These are phyloP conservation scores for Uria aalge DNA, from an alignment of 2,113 vertebrate species.

Conservation along the genomic window DNA sequence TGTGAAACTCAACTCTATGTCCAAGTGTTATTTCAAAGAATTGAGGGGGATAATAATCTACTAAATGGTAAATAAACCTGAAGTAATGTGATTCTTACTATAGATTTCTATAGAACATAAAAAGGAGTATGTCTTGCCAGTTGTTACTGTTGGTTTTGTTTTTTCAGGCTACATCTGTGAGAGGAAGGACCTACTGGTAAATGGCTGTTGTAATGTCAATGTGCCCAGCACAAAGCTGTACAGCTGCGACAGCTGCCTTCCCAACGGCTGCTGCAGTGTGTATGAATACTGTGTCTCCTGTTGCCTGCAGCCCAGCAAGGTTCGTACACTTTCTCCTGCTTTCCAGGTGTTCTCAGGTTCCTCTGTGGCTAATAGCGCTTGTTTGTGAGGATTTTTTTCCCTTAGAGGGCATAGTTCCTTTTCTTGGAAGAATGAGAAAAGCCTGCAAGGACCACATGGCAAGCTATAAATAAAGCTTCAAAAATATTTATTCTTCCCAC, in stretches of 20 bases:
- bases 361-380: not conserved
- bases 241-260: constrained; percentile 89
- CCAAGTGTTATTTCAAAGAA: not conserved
- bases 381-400: not conserved
- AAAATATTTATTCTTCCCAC: not conserved
- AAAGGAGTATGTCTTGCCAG: not conserved
- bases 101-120: fast-evolving
- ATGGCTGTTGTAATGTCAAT: constrained; percentile 88
- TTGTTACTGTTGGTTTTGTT: not conserved
- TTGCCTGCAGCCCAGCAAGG: constrained; percentile 96
- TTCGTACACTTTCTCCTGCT: not conserved
- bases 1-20: not conserved
- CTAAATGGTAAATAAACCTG: not conserved
- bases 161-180: constrained; percentile 94
- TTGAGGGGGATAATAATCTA: not conserved
- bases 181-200: constrained; percentile 88
- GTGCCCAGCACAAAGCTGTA: constrained; percentile 79
- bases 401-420: not conserved
- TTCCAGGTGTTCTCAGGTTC: not conserved
- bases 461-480: not conserved
- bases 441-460: not conserved
- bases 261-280: constrained; percentile 89
- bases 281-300: constrained; percentile 96
- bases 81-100: not conserved
- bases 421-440: not conserved